Evolutionary conservation across 1,140 invertebrate species (phyloP).

Genomic region (Drosophila sulfurigaster): DNA sequence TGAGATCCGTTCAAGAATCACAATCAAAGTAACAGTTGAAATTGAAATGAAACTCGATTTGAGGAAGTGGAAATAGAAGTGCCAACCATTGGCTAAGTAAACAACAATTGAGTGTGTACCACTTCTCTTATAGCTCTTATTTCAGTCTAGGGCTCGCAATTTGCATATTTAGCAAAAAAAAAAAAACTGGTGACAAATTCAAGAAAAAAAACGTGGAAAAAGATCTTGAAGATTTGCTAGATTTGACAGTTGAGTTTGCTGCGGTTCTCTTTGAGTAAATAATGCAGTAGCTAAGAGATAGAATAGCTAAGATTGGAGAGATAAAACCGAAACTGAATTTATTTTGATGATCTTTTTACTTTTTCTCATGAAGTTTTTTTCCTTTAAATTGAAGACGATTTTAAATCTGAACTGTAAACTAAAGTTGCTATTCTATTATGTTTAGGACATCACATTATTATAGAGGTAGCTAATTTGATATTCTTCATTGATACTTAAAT

Average conservation of each 20-base stretch:
- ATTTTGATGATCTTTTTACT: no score
- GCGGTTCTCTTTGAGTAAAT: background rate
- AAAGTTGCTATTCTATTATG: no score
- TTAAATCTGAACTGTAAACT: no score
- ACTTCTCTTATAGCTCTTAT: slow-evolving; percentile 16
- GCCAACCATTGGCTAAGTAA: slow-evolving; percentile 62
- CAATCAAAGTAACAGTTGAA: slow-evolving; percentile 74
- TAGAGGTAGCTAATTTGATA: no score
- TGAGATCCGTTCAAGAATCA: slow-evolving; percentile 68
- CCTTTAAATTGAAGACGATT: no score
- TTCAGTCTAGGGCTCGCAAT: slow-evolving; percentile 18
- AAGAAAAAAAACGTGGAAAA: slow-evolving; percentile 1
- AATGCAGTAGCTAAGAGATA: background rate
- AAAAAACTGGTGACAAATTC: slow-evolving; percentile 45
- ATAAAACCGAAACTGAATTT: no score
- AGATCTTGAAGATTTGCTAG: slow-evolving; percentile 6
- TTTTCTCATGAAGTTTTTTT: no score
- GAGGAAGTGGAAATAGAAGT: slow-evolving; percentile 17
- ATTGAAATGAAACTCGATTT: slow-evolving; percentile 2
- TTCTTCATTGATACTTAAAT: no score
- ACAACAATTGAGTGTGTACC: slow-evolving; percentile 64
- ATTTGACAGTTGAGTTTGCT: background rate
- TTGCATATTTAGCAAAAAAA: slow-evolving; percentile 40
- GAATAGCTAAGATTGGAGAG: no score
- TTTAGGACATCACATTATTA: no score